A percentile compares a stretch with the other conserved stretches of the same genome.
These are phyloP conservation scores for Mesitornis unicolor DNA, from an alignment of 2,113 vertebrate species.

Conservation along the genomic window DNA sequence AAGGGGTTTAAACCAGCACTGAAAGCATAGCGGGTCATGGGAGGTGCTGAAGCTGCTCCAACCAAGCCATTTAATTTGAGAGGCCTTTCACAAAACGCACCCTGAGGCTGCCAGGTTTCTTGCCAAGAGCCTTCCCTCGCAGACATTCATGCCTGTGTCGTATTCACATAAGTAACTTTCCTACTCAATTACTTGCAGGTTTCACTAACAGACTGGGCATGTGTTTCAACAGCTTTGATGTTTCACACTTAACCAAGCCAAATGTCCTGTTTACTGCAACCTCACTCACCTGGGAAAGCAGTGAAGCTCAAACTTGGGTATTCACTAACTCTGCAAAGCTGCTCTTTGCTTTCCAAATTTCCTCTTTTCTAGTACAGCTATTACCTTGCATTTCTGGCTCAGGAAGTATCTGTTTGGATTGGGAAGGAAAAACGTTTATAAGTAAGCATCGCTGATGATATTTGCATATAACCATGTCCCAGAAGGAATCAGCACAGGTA, in stretches of 20 bases:
- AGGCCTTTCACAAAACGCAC: neutral
- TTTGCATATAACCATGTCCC: fast-evolving
- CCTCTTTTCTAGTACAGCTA: neutral
- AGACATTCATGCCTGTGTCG: neutral
- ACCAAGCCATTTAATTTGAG: neutral
- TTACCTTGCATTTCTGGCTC: neutral
- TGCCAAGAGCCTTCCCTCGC: neutral
- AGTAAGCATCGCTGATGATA: neutral
- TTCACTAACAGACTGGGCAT: neutral
- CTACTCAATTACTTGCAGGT: neutral
- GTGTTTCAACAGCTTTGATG: neutral
- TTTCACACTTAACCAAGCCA: neutral
- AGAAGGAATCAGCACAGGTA: neutral
- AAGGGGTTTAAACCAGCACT: neutral
- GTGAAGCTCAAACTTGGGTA: neutral
- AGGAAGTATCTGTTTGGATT: neutral
- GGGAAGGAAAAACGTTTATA: neutral
- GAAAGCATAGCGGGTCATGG: neutral
- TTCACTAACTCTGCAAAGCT: neutral
- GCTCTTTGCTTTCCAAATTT: neutral
- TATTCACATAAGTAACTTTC: neutral
- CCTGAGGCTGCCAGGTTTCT: neutral
- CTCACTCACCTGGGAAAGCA: neutral
- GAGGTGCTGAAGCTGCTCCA: neutral
- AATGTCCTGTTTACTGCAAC: neutral